phyloP scores from a whole-genome alignment of 2,888 invertebrate species.

The Furcula furcula region DNA sequence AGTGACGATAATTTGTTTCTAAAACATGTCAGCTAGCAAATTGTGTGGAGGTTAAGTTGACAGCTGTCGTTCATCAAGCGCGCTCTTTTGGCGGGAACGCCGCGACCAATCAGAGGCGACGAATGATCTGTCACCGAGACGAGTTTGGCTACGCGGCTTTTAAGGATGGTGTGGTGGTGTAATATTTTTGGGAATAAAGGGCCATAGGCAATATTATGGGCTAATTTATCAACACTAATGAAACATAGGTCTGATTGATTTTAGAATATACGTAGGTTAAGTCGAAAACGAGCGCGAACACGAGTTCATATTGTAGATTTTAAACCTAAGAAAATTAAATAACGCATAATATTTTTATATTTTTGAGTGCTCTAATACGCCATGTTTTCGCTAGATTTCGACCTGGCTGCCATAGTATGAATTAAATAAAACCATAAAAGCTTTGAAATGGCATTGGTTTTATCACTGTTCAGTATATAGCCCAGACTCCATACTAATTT shows the following conservation, averaged over 20 bases:
- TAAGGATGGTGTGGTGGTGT: conserved; percentile 14
- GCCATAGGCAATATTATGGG: neutral
- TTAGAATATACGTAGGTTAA: neutral
- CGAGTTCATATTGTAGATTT: no score
- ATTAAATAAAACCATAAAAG: no score
- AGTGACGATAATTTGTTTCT: conserved; percentile 42
- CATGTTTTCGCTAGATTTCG: no score
- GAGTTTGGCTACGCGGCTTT: conserved; percentile 25
- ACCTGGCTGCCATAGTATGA: no score
- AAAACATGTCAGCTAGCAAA: conserved; percentile 63
- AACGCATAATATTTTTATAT: neutral
- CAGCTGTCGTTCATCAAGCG: conserved; percentile 62
- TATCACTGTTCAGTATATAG: no score
- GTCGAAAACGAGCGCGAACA: no score
- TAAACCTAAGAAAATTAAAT: no score
- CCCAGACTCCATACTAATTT: no score
- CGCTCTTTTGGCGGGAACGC: conserved; percentile 52
- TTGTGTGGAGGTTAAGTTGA: conserved; percentile 54
- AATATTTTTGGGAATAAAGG: conserved; percentile 3
- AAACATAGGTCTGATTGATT: no score
- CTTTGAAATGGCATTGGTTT: no score
- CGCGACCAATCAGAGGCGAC: conserved; percentile 67
- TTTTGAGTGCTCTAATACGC: no score
- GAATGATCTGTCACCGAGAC: conserved; percentile 55
- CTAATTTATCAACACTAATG: neutral